Evolutionary conservation across 1,140 invertebrate species (phyloP).

Genomic region (Drosophila kepulauana): DNA sequence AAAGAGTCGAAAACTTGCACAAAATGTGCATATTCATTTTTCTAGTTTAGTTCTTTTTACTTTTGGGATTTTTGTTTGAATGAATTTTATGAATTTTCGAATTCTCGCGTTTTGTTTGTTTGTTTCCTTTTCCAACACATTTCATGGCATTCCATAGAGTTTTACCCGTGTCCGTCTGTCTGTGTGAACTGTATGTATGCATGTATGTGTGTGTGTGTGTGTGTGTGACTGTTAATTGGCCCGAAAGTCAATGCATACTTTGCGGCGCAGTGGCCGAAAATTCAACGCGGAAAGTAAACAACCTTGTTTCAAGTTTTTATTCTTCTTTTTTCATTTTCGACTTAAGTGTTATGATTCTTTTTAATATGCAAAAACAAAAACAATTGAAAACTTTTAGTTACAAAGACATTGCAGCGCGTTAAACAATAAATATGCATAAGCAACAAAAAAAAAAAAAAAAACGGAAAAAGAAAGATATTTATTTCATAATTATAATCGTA

Average conservation of each 20-base stretch:
- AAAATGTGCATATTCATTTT: slow-evolving; percentile 27
- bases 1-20: slow-evolving; percentile 28
- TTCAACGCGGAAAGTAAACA: slow-evolving; percentile 67
- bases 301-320: slow-evolving; percentile 56
- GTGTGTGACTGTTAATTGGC: slow-evolving; percentile 25
- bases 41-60: slow-evolving; percentile 1
- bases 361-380: slow-evolving; percentile 52
- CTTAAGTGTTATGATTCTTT: slow-evolving; percentile 65
- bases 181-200: slow-evolving; percentile 18
- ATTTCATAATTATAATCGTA: slow-evolving; percentile 11
- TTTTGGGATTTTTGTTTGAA: slow-evolving; percentile 31
- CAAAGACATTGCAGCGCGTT: slow-evolving; percentile 38
- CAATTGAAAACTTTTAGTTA: slow-evolving; percentile 46
- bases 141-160: slow-evolving; percentile 62
- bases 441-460: neutral
- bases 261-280: slow-evolving; percentile 14
- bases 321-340: slow-evolving; percentile 12
- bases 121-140: slow-evolving; percentile 14
- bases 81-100: slow-evolving; percentile 29
- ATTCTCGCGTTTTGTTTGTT: slow-evolving; percentile 7
- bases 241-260: slow-evolving; percentile 35
- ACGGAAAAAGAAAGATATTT: slow-evolving; percentile 5
- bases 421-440: slow-evolving; percentile 39
- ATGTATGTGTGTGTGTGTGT: slow-evolving; percentile 30
- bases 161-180: slow-evolving; percentile 6